Conservation (phyloP, 2,113 vertebrate species). For the Zapus hudsonius region DNA sequence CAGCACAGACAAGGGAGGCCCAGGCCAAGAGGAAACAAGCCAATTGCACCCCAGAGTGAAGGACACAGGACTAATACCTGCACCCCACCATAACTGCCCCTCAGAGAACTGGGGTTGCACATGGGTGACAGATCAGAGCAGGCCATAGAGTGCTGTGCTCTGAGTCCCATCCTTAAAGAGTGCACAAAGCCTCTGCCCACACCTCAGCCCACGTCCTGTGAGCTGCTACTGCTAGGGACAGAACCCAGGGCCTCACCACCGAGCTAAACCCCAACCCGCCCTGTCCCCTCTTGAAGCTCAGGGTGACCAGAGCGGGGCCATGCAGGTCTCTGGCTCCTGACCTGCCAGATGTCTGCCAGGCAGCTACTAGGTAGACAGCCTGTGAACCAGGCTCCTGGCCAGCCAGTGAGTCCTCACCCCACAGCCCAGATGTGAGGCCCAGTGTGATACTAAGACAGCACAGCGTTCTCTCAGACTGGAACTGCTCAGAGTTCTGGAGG, state of each 20-base stretch:
- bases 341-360: no score
- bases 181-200: background rate
- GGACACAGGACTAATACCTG: background rate
- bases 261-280: no score
- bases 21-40: no score
- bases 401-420: background rate
- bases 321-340: no score
- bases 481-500: background rate
- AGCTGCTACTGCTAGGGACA: no score
- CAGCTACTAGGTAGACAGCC: no score
- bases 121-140: background rate
- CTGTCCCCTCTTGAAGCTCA: background rate
- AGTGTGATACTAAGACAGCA: background rate
- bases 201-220: background rate
- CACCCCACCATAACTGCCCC: background rate
- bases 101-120: background rate
- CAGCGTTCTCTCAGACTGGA: background rate
- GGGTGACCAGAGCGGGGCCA: no score
- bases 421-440: background rate
- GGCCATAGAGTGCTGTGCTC: background rate
- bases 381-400: background rate
- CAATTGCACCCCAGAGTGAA: background rate
- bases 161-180: background rate
- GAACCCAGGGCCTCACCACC: no score
- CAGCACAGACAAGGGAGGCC: no score